Evolutionary conservation across 64 coral and sea anemone species (phyloP).

Genomic region (Hydrozoanthus tunicans): DNA sequence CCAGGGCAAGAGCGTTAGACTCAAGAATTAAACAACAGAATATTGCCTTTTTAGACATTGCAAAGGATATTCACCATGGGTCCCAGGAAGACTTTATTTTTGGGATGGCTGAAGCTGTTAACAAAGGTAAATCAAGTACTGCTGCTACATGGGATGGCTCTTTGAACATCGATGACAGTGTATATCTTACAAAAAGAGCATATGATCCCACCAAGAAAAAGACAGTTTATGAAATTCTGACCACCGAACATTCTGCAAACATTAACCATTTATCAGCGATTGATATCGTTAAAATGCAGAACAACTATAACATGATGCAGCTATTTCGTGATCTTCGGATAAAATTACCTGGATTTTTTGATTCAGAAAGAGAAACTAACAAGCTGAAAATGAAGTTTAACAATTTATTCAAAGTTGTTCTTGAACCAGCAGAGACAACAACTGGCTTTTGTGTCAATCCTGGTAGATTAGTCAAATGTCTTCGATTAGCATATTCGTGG

Average conservation of each 20-base stretch:
- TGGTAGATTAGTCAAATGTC: background rate
- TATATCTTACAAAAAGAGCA: slow-evolving; percentile 25
- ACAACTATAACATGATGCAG: background rate
- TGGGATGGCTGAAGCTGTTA: slow-evolving; percentile 21
- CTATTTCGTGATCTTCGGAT: background rate
- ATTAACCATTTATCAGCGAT: background rate
- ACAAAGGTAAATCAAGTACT: background rate
- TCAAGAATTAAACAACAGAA: slow-evolving; percentile 26
- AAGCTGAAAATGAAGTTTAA: background rate
- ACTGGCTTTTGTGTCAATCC: slow-evolving; percentile 43
- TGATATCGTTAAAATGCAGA: background rate
- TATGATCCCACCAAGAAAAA: slow-evolving; percentile 12
- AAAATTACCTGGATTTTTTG: too few relatives aligned
- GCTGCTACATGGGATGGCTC: slow-evolving; percentile 33
- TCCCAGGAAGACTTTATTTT: slow-evolving; percentile 23
- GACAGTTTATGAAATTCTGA: slow-evolving; percentile 1
- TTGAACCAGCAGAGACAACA: slow-evolving; percentile 23
- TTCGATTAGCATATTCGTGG: slow-evolving; percentile 24
- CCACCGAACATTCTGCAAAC: too few relatives aligned
- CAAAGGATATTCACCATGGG: slow-evolving; percentile 43
- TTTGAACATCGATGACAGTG: slow-evolving; percentile 22
- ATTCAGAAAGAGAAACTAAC: background rate
- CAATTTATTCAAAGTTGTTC: background rate
- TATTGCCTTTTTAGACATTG: slow-evolving; percentile 23
- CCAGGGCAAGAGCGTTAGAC: slow-evolving; percentile 37